Base-by-base conservation (phyloP, 2,113 vertebrate genomes). In the Pristiophorus japonicus region DNA sequence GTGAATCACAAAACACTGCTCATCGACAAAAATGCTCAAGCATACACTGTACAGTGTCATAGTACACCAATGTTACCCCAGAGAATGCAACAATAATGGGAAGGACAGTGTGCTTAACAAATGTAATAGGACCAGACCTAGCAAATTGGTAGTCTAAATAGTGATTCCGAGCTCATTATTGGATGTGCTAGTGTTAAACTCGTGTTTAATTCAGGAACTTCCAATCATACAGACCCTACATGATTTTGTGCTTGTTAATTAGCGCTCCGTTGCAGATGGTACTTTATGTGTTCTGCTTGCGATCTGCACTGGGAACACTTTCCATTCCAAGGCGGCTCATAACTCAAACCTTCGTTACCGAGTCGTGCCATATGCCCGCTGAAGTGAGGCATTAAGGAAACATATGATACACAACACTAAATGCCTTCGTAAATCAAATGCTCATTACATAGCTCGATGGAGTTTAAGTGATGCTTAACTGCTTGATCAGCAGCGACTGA, bases 401-500 rank as follows among this genome's bases (percentile, higher is more conserved):
- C 84, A 87, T 87, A 51, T 87, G 84, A 51, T 27, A 7, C 84
- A 51, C 24, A 11, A 87, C 22, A 87, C 84, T 11, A 51, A 51
- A 51, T 51, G 47, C 45, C 45, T 51, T 87, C 42, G 24, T 51
- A 87, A 87, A 87, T 87, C 84, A 87, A 87, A 87, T 51, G 45
- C 45, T 85, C 45, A 87, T 87, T 87, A 87, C 47, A 51, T 51
- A 24, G 84, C 42, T 87, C 84, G 30, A 27, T 51, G 84, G 84
- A 51, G 22, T 87, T 87, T 18, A 51, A 51, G 78, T 81, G n/a
- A 81, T 81, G 38, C 78, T 81, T 81, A 42, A 45, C 78, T 81
- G 78, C 78, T 81, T 81, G 78, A 81, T 81, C 78, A 81, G 78
- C 78, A 20, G 78, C 38, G 78, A 81, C 42, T 81, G n/a, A 81